Conservation (phyloP, 2,113 vertebrate genomes). For the Diphyllodes magnificus region DNA sequence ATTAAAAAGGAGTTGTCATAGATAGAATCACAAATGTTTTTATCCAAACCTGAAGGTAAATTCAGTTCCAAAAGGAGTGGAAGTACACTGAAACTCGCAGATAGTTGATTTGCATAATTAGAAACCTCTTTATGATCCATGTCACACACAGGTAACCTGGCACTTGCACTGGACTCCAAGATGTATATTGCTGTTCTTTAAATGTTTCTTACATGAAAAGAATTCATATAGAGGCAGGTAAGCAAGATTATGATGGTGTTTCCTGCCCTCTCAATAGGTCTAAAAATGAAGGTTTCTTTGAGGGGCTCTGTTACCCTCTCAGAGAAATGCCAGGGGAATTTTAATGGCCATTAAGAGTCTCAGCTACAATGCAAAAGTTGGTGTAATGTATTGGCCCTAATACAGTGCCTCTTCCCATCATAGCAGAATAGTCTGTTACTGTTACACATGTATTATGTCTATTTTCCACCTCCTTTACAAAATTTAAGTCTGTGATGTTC, state of each 20-base stretch:
- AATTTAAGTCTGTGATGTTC: slow-evolving; percentile 70
- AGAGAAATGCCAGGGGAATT: slow-evolving; percentile 43
- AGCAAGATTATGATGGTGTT: not conserved
- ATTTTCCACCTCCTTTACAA: slow-evolving; percentile 60
- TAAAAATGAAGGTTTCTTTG: slow-evolving; percentile 43
- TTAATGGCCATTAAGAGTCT: slow-evolving; percentile 58
- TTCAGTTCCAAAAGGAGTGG: not conserved
- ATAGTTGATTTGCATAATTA: not conserved
- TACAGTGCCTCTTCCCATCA: slow-evolving; percentile 59
- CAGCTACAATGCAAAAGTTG: slow-evolving; percentile 45
- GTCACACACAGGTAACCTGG: not conserved
- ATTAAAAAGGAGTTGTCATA: not conserved
- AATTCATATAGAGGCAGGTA: not conserved
- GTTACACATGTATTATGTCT: slow-evolving; percentile 55
- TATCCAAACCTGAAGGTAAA: not conserved
- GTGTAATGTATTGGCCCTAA: slow-evolving; percentile 61
- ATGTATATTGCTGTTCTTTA: not conserved
- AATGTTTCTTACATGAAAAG: not conserved
- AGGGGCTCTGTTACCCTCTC: slow-evolving; percentile 18
- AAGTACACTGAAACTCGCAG: not conserved
- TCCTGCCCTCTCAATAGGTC: not conserved
- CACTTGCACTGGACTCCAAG: not conserved
- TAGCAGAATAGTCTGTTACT: slow-evolving; percentile 66
- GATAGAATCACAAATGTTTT: not conserved
- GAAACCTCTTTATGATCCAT: not conserved